Evolutionary conservation across 2,888 invertebrate genomes (phyloP).

Genomic region (Lasioglossum figueresi): DNA sequence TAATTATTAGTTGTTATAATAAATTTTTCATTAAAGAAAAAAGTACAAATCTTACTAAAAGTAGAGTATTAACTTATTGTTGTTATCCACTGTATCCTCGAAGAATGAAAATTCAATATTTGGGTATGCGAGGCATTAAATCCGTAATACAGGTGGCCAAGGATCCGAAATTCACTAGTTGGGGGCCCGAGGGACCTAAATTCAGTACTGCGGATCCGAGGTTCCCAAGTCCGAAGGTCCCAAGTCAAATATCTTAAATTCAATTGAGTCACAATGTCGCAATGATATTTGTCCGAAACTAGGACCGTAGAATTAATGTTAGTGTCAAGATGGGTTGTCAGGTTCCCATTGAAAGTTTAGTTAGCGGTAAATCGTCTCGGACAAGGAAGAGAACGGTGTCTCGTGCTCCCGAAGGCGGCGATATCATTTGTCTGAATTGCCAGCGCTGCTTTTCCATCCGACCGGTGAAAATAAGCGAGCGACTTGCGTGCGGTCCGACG

Average conservation of each 20-base stretch:
- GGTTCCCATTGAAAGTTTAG: neutral
- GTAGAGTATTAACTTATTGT: no score
- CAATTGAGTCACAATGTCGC: no score
- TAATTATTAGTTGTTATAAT: no score
- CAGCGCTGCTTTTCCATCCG: constrained; percentile 17
- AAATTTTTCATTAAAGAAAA: no score
- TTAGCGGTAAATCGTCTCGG: neutral
- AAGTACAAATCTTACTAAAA: no score
- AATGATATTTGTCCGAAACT: neutral
- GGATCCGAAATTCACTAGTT: neutral
- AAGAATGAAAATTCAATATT: neutral
- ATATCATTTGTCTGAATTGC: constrained; percentile 15
- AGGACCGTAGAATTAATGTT: neutral
- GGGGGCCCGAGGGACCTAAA: neutral
- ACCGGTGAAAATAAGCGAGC: constrained; percentile 9
- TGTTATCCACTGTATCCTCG: no score
- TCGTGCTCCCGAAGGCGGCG: neutral
- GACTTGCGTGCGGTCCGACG: constrained; percentile 28
- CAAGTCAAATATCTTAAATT: neutral
- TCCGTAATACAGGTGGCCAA: no score
- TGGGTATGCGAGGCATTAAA: neutral
- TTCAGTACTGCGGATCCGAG: neutral
- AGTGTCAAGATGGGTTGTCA: neutral
- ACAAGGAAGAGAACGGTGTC: neutral
- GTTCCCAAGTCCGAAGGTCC: neutral